A percentile compares a stretch with the other conserved stretches of the same genome.
Evolutionary conservation across 2,797 vertebrate species (phyloP).

Genomic region (Psittacula derbiana): DNA sequence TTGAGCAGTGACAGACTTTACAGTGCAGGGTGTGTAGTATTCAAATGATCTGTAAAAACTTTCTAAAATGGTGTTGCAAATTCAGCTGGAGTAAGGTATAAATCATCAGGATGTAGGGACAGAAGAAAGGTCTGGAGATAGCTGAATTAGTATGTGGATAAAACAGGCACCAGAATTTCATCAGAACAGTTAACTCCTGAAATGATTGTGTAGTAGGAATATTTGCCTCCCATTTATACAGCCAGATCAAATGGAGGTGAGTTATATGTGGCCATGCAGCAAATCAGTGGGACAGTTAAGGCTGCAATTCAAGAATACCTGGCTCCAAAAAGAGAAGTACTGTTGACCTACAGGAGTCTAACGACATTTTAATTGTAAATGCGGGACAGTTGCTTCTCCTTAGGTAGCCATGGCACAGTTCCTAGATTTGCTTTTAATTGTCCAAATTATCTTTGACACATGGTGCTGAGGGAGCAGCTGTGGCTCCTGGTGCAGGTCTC

Average conservation of each 20-base stretch:
- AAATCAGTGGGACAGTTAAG: background rate
- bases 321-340: background rate
- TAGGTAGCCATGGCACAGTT: conserved; percentile 22
- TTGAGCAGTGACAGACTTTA: background rate
- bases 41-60: background rate
- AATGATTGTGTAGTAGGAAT: background rate
- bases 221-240: background rate
- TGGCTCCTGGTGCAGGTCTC: background rate
- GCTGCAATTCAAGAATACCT: background rate
- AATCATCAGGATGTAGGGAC: background rate
- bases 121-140: background rate
- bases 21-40: background rate
- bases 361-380: conserved; percentile 37
- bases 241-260: background rate
- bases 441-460: background rate
- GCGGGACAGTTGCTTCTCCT: conserved; percentile 28
- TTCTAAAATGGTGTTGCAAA: background rate
- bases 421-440: background rate
- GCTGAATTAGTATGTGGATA: background rate
- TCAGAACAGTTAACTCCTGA: background rate
- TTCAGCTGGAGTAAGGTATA: background rate
- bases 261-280: background rate
- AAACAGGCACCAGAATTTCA: background rate
- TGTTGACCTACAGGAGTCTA: conserved; percentile 31
- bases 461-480: fast-evolving